Base-by-base conservation (phyloP, 2,113 vertebrate genomes). In the Crocuta crocuta region DNA sequence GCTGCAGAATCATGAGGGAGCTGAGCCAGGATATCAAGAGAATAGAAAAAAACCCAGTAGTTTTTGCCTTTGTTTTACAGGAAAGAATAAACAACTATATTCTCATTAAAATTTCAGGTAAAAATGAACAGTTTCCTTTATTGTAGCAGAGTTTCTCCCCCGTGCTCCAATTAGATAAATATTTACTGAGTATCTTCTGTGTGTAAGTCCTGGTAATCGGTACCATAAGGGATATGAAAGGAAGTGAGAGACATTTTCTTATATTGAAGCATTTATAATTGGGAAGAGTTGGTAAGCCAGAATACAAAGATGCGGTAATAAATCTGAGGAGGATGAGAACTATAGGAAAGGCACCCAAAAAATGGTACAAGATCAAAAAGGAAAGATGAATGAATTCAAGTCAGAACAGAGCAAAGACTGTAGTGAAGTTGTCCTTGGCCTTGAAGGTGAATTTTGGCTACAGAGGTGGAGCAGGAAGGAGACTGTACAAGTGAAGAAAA, bases 81-180 rank as follows among this genome's bases (percentile, higher is more conserved):
- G 63, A 48, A 55, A 84, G 11, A 53, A 96, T 11, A 53, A 87
- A 96, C 15, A 63, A 87, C 43, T 24, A 35, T 65, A 39, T 55
- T 87, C 13, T 82, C 39, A 63, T 93, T 70, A 95, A 86, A 85
- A 70, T 61, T 80, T 93, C 80, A 95, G 78, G 35, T 4, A 61
- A 87, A 91, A 91, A 35, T 33, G 5, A 45, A 19, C 39, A 45
- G n/a, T 74, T 76, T 26, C 65, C 26, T 86, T 81, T 63, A 76
- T 93, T 39, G 31, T 50, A 33, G 53, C n/a, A 81, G 65, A 93
- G 68, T 31, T 76, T 33, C 2, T 33, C 2, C 48, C 35, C 28
- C 12, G 70, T 70, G 9, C 33, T 93, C 84, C 45, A 78, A 86
- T 81, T 71, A 88, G 85, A 86, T 81, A 79, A 71, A n/a, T n/a